Base-by-base conservation (phyloP, 2,113 vertebrate species). In the Hemibagrus wyckioides region DNA sequence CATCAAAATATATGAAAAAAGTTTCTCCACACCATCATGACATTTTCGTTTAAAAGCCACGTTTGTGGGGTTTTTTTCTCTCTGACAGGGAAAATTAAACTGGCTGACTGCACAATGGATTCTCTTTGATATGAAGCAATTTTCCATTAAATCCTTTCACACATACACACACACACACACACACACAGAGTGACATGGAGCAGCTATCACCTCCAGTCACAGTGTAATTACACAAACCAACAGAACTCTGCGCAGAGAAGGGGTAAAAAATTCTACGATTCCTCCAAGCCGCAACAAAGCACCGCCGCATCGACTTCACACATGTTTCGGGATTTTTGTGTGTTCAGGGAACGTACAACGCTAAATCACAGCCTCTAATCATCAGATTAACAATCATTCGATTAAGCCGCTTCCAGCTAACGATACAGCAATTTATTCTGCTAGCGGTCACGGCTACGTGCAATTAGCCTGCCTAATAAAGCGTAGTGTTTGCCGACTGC, bases 381-480 rank as follows among this genome's bases (percentile, higher is more conserved):
- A 71, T 71, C 63, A 84, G 50, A 54, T 67, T 84, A 84, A 84
- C 82, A 54, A 71, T 71, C 48, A 73, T 71, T 56, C 30, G 30
- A 84, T 84, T 84, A 71, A 84, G 56, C 54, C 2, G 54, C 79
- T 81, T 59, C 50, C 54, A 81, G 54, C 79, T 81, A 81, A 81
- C 54, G 21, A 84, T 71, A 71, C 33, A 56, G 48, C 82, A 84
- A 71, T 84, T 84, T 83, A 52, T 84, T 71, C 61, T 84, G 63
- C 21, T 84, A 71, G 48, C 65, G 8, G 50, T 30, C 82, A 71
- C 4, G 48, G 30, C 82, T 84, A 56, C 4, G 50, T 84, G 82
- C 67, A 84, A 84, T 84, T 84, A 84, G 50, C 23, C 65, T 84
- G 82, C 82, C 82, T 84, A 84, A 84, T 84, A 71, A 71, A 71